Evolutionary conservation across 2,888 invertebrate species (phyloP).

Genomic region (Platerodrilus igneus): DNA sequence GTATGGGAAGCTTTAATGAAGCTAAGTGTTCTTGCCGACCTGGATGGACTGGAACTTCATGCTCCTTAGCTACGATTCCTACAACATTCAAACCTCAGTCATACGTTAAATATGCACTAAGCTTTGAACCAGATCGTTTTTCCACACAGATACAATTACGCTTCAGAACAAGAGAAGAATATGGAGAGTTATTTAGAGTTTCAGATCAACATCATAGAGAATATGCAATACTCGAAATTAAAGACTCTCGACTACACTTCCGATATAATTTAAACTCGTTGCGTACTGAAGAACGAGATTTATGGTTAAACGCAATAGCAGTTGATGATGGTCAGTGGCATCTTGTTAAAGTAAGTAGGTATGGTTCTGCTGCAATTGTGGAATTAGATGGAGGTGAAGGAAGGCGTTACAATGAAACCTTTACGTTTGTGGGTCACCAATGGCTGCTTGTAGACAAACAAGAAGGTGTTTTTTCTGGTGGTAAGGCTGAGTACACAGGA

Average conservation of each 20-base stretch:
- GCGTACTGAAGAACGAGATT: constrained; percentile 83
- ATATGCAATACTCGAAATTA: constrained; percentile 87
- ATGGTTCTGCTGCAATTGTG: constrained; percentile 87
- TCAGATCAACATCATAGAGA: constrained; percentile 92
- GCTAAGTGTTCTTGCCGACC: constrained; percentile 92
- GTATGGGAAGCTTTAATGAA: constrained; percentile 84
- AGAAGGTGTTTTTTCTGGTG: constrained; percentile 92
- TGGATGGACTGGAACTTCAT: constrained; percentile 90
- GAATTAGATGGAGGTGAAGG: constrained; percentile 95
- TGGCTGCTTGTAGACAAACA: constrained; percentile 90
- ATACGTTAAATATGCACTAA: constrained; percentile 94
- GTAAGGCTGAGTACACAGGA: constrained; percentile 92
- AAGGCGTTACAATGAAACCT: constrained; percentile 86
- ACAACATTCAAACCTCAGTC: constrained; percentile 91
- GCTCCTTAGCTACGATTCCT: constrained; percentile 79
- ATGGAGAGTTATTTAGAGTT: constrained; percentile 89
- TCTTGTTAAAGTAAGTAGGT: constrained; percentile 83
- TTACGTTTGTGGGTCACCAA: constrained; percentile 85
- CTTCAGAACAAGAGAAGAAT: constrained; percentile 89
- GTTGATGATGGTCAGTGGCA: constrained; percentile 98
- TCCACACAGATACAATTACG: constrained; percentile 89
- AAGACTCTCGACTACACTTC: constrained; percentile 85
- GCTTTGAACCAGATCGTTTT: constrained; percentile 89
- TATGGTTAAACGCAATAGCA: constrained; percentile 84
- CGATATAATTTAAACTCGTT: constrained; percentile 89